Evolutionary conservation across 2,888 invertebrate species (phyloP).

Genomic region (Apotomis betuletana): DNA sequence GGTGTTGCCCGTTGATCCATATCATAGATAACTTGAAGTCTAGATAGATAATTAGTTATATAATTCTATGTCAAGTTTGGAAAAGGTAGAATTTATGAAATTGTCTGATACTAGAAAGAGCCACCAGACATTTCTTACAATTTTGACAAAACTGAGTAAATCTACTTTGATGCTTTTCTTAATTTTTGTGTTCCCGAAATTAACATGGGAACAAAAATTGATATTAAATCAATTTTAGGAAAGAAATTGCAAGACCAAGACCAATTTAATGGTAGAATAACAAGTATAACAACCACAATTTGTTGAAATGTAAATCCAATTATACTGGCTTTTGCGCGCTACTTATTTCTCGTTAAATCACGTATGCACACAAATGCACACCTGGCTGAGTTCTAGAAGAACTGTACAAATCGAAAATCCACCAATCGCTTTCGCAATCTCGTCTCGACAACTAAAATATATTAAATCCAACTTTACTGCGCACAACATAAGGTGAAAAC

Average conservation of each 20-base stretch:
- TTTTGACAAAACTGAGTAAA: too few species aligned
- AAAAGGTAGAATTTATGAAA: too few species aligned
- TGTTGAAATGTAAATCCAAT: neutral
- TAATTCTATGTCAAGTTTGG: too few species aligned
- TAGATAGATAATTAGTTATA: too few species aligned
- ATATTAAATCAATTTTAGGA: neutral
- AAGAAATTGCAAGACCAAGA: neutral
- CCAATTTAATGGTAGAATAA: neutral
- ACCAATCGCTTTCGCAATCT: neutral
- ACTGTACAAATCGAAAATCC: conserved; percentile 45
- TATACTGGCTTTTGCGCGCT: conserved; percentile 15
- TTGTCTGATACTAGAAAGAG: too few species aligned
- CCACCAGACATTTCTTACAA: too few species aligned
- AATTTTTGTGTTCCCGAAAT: too few species aligned
- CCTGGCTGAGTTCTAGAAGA: conserved; percentile 5
- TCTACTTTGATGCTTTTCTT: too few species aligned
- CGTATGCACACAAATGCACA: conserved; percentile 8
- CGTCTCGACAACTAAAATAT: neutral
- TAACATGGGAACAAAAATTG: too few species aligned
- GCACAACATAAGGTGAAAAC: neutral
- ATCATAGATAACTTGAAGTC: too few species aligned
- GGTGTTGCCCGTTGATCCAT: too few species aligned
- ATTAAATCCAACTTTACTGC: neutral
- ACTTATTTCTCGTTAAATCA: conserved; percentile 12
- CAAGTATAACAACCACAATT: neutral